Evolutionary conservation across 53 echinoderm and acorn worm genomes (phyloP).

Genomic region (Patiria pectinifera): DNA sequence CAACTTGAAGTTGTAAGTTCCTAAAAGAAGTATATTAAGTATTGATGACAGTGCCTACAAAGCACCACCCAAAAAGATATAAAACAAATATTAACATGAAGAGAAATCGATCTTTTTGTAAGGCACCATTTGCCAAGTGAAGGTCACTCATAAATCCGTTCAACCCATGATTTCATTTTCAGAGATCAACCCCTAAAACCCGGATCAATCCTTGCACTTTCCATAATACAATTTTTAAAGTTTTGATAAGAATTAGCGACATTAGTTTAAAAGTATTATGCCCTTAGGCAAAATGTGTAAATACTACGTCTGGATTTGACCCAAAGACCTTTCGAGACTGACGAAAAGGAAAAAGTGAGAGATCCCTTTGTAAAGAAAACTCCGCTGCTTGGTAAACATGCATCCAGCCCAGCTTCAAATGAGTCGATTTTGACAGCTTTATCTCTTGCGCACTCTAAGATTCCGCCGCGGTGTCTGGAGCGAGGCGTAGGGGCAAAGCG

Average conservation of each 20-base stretch:
- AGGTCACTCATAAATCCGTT: too few species aligned
- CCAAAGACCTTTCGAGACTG: background rate
- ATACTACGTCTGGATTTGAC: background rate
- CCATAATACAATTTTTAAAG: background rate
- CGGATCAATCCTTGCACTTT: background rate
- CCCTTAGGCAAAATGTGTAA: background rate
- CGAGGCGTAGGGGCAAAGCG: conserved; percentile 8
- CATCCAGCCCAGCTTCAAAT: background rate
- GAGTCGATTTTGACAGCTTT: conserved; percentile 47
- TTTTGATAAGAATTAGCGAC: background rate
- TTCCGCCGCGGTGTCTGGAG: conserved; percentile 58
- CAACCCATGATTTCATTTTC: background rate
- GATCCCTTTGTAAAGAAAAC: background rate
- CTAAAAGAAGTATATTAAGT: too few species aligned
- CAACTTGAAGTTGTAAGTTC: background rate
- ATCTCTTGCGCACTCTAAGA: conserved; percentile 27
- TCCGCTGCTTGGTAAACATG: background rate
- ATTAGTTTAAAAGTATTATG: background rate
- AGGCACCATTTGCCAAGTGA: too few species aligned
- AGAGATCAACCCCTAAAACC: background rate
- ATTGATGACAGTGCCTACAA: too few species aligned
- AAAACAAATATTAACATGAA: too few species aligned
- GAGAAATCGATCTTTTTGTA: too few species aligned
- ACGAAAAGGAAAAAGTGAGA: background rate
- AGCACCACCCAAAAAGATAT: too few species aligned